These are phyloP conservation scores for Heliconius eleuchia DNA, from an alignment of 1,140 invertebrate genomes.

Conservation along the genomic window DNA sequence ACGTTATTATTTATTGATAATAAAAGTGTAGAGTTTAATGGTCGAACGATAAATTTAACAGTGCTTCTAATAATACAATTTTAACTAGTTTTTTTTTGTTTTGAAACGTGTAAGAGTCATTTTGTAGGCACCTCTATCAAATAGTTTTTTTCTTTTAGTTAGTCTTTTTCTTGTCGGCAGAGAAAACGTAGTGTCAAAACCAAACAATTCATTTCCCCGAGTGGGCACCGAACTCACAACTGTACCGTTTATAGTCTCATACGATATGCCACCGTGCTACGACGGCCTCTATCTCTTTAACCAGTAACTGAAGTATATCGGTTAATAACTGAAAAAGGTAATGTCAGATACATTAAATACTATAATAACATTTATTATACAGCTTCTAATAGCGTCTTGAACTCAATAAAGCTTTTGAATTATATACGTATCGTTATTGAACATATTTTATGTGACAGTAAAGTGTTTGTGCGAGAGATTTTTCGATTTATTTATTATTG, in stretches of 20 bases:
- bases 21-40: conserved; percentile 41
- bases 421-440: conserved; percentile 18
- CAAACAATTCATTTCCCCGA: no score
- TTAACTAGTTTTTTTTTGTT: conserved; percentile 2
- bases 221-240: no score
- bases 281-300: no score
- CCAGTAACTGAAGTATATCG: background rate
- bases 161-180: no score
- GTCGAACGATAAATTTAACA: conserved; percentile 37
- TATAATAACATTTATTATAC: conserved; percentile 32
- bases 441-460: conserved; percentile 23
- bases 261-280: no score
- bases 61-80: background rate
- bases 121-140: no score
- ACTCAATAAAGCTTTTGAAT: conserved; percentile 29
- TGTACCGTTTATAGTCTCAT: no score
- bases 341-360: conserved; percentile 27
- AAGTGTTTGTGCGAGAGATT: conserved; percentile 3
- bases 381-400: conserved; percentile 26
- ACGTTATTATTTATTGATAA: conserved; percentile 43
- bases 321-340: conserved; percentile 26
- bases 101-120: no score
- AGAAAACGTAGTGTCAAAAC: no score
- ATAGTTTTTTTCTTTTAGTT: no score
- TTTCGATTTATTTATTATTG: conserved; percentile 14